Conservation (phyloP, 2,888 invertebrate species). For the Melangyna quadrimaculata region DNA sequence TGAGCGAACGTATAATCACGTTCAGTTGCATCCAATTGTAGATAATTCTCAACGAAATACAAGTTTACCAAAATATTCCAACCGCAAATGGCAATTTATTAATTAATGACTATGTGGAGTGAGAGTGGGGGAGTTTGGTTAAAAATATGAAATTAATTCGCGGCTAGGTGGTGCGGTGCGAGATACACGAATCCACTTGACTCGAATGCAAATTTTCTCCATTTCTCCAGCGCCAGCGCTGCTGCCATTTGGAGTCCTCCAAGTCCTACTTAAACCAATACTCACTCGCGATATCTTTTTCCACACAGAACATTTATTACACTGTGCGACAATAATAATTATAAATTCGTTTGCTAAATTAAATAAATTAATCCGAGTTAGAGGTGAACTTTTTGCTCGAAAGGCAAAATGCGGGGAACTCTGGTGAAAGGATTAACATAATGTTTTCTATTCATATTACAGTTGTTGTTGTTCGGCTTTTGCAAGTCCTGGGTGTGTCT, state of each 20-base stretch:
- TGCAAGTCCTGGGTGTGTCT: background rate
- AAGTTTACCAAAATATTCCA: constrained; percentile 42
- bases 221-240: background rate
- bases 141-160: constrained; percentile 61
- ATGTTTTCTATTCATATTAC: constrained; percentile 57
- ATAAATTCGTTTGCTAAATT: constrained; percentile 71
- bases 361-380: constrained; percentile 72
- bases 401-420: constrained; percentile 13
- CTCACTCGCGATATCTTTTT: constrained; percentile 11
- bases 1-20: constrained; percentile 47
- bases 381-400: constrained; percentile 51
- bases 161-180: background rate
- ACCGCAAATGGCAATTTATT: constrained; percentile 66
- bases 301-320: constrained; percentile 1
- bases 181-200: constrained; percentile 58
- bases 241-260: constrained; percentile 1
- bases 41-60: background rate
- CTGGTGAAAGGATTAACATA: constrained; percentile 53
- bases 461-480: background rate
- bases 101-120: constrained; percentile 51
- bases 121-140: background rate
- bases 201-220: constrained; percentile 60
- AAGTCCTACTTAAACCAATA: background rate
- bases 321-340: constrained; percentile 62
- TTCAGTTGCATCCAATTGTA: background rate